phyloP scores from a whole-genome alignment of 2,113 vertebrate genomes.

The Psittacula cyanocephala region DNA sequence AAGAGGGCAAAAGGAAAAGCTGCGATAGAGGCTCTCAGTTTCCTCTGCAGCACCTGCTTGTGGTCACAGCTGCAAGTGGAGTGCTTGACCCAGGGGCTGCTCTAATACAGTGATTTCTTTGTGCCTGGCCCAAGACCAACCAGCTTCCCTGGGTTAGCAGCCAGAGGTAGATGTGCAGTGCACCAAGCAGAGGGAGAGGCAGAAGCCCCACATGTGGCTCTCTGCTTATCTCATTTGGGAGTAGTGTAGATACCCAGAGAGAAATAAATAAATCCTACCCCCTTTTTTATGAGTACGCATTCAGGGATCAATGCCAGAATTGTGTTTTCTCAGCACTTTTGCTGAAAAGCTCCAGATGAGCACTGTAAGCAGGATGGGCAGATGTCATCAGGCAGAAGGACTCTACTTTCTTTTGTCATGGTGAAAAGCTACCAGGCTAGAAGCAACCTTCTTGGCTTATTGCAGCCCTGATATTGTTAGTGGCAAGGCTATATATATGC shows the following conservation, averaged over 20 bases:
- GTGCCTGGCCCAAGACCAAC: neutral
- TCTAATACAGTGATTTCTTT: neutral
- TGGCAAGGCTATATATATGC: neutral
- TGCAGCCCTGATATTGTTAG: neutral
- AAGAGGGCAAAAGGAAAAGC: neutral
- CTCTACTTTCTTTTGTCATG: neutral
- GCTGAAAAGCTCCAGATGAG: neutral
- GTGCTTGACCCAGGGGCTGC: neutral
- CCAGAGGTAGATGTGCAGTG: neutral
- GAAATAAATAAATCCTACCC: neutral
- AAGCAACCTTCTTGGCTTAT: neutral
- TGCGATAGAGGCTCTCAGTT: neutral
- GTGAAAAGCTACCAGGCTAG: constrained; percentile 21
- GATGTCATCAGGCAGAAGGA: constrained; percentile 21
- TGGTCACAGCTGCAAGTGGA: neutral
- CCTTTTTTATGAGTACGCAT: neutral
- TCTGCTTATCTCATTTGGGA: neutral
- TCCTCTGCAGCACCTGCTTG: neutral
- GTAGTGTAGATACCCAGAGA: neutral
- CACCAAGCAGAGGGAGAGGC: neutral
- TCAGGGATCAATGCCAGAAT: neutral
- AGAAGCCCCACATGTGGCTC: neutral
- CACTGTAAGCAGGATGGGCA: neutral
- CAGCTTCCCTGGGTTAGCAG: neutral
- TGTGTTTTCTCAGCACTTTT: neutral